These are phyloP conservation scores for Drosophila orosa DNA, from an alignment of 1,140 invertebrate genomes.

Conservation along the genomic window DNA sequence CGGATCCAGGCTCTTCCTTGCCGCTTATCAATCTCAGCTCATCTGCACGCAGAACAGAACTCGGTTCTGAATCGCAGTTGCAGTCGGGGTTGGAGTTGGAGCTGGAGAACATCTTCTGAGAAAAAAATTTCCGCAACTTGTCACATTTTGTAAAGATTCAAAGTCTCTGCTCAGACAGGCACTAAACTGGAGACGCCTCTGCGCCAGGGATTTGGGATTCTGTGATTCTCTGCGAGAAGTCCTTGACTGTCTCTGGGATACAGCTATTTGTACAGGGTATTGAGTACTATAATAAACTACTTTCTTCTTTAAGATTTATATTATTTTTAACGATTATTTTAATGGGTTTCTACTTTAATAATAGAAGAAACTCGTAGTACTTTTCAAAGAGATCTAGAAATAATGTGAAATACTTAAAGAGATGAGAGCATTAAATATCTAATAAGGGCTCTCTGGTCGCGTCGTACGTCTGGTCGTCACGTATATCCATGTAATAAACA, in stretches of 20 bases:
- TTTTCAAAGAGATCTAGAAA: neutral
- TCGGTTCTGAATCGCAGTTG: neutral
- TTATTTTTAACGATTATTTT: neutral
- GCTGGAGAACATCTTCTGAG: slow-evolving; percentile 72
- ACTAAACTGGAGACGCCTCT: slow-evolving; percentile 62
- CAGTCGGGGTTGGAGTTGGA: neutral
- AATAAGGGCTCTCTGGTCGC: too few relatives aligned
- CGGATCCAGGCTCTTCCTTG: slow-evolving; percentile 27
- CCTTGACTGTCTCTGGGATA: slow-evolving; percentile 51
- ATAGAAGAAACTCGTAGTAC: neutral
- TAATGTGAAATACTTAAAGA: neutral
- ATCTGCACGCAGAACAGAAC: slow-evolving; percentile 70
- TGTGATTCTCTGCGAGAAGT: slow-evolving; percentile 45
- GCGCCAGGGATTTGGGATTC: slow-evolving; percentile 43
- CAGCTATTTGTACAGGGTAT: slow-evolving; percentile 14
- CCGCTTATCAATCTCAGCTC: slow-evolving; percentile 76
- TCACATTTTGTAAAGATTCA: slow-evolving; percentile 75
- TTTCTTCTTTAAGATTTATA: neutral
- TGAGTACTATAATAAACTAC: neutral
- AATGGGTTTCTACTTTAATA: neutral
- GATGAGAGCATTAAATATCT: neutral
- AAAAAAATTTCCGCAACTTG: slow-evolving; percentile 82
- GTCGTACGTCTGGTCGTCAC: too few relatives aligned
- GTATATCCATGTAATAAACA: neutral
- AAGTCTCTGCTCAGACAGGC: slow-evolving; percentile 30